Conservation (phyloP, 2,888 invertebrate genomes). For the Serrognathus titanus region DNA sequence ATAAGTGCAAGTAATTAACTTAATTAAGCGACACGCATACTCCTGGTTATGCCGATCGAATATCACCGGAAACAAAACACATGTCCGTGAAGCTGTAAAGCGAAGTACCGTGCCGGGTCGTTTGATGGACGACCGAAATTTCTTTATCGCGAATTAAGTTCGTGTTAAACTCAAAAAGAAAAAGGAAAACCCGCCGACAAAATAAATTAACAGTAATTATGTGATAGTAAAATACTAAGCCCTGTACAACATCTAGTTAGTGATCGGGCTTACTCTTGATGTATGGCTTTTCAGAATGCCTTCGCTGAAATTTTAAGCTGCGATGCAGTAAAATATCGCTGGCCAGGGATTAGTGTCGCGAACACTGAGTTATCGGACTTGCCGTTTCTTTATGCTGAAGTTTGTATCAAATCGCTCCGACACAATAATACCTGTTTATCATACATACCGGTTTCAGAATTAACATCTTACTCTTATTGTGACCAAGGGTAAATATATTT, state of each 20-base stretch:
- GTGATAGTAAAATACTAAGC: too few species aligned
- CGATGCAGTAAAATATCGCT: conserved; percentile 36
- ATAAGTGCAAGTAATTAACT: not conserved
- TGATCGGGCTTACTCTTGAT: too few species aligned
- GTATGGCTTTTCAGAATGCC: conserved; percentile 26
- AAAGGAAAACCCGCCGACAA: too few species aligned
- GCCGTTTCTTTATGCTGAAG: conserved; percentile 41
- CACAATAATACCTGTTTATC: conserved; percentile 40
- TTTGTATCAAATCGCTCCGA: conserved; percentile 41
- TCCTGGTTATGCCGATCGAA: too few species aligned
- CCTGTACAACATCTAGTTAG: too few species aligned
- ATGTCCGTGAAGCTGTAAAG: too few species aligned
- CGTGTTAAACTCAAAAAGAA: too few species aligned
- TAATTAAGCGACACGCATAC: not conserved
- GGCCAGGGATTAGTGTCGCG: conserved; percentile 39
- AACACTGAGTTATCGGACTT: conserved; percentile 35
- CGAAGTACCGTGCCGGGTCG: too few species aligned
- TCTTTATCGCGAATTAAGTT: too few species aligned
- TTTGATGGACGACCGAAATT: too few species aligned
- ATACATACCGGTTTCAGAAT: conserved; percentile 21
- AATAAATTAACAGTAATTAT: too few species aligned
- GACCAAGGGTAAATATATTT: conserved; percentile 19
- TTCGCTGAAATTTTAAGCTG: conserved; percentile 42
- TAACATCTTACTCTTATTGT: conserved; percentile 19
- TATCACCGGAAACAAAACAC: too few species aligned